phyloP scores from a whole-genome alignment of 2,113 vertebrate genomes.

The Odocoileus hemionus region DNA sequence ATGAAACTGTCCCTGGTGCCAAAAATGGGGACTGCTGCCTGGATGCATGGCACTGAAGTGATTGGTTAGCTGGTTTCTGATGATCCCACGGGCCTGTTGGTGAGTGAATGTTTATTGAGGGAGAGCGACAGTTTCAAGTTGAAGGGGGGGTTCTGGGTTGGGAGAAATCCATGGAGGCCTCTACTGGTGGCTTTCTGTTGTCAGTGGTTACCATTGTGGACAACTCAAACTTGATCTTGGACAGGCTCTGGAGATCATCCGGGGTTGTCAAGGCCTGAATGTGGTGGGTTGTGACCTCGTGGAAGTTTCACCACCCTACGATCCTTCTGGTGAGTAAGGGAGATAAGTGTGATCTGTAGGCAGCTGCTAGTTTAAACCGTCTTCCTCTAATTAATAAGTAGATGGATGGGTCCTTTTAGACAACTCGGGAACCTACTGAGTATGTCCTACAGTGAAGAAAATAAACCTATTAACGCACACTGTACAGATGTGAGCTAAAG shows the following conservation, averaged over 20 bases:
- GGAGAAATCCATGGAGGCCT: background rate
- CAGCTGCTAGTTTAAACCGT: background rate
- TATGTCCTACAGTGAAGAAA: background rate
- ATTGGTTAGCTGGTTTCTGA: background rate
- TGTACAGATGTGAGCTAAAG: background rate
- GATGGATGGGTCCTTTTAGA: background rate
- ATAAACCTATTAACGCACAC: background rate
- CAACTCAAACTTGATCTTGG: constrained; percentile 38
- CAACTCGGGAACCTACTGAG: background rate
- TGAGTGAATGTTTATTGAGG: background rate
- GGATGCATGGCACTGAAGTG: background rate
- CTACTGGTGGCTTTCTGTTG: fast-evolving
- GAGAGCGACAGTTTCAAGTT: background rate
- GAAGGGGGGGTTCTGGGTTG: no score
- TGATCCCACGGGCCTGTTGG: background rate
- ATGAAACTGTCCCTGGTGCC: background rate
- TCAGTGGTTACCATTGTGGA: constrained; percentile 58
- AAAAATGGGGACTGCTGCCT: background rate
- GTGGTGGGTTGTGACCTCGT: constrained; percentile 95
- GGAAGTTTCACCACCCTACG: constrained; percentile 91
- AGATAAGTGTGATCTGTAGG: background rate
- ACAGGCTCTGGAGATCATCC: constrained; percentile 94
- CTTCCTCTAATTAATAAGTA: background rate
- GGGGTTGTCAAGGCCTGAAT: constrained; percentile 90
- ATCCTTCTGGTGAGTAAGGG: constrained; percentile 86